Evolutionary conservation across 2,888 invertebrate species (phyloP).

Genomic region (Hedychridium roseum): DNA sequence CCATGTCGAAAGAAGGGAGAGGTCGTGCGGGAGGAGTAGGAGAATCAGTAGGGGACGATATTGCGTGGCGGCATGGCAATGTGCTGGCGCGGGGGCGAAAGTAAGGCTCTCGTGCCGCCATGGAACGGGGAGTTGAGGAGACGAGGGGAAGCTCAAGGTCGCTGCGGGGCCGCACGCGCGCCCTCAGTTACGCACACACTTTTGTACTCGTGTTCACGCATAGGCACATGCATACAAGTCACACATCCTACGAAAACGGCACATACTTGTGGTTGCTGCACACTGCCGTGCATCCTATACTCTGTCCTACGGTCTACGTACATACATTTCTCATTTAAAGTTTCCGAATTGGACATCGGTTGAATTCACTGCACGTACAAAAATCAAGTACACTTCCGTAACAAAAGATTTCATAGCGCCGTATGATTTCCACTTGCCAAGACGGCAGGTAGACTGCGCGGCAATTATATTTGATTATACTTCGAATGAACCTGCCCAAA

Average conservation of each 20-base stretch:
- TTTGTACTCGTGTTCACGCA: conserved; percentile 17
- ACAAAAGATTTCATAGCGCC: too few relatives aligned
- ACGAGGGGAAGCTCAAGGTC: conserved; percentile 63
- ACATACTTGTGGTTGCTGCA: too few relatives aligned
- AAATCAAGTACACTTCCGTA: too few relatives aligned
- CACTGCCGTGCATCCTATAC: background rate
- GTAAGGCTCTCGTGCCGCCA: conserved; percentile 26
- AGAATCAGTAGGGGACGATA: conserved; percentile 18
- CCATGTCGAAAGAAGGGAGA: conserved; percentile 5
- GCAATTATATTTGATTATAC: too few relatives aligned
- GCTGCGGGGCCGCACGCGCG: conserved; percentile 60
- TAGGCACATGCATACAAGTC: background rate
- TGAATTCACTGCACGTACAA: too few relatives aligned
- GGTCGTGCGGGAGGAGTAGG: background rate
- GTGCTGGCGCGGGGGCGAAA: conserved; percentile 13
- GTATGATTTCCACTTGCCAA: too few relatives aligned
- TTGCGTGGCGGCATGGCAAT: conserved; percentile 11
- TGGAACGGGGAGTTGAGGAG: conserved; percentile 33
- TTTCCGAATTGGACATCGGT: too few relatives aligned
- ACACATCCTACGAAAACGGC: too few relatives aligned
- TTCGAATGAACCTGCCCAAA: too few relatives aligned
- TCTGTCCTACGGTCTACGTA: too few relatives aligned
- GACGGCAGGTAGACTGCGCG: too few relatives aligned
- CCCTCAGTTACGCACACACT: conserved; percentile 43
- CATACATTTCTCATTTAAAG: too few relatives aligned